Percentiles rank a stretch among this genome's conserved stretches.
These are phyloP conservation scores for Tragelaphus oryx DNA, from an alignment of 2,797 vertebrate genomes.

Conservation along the genomic window DNA sequence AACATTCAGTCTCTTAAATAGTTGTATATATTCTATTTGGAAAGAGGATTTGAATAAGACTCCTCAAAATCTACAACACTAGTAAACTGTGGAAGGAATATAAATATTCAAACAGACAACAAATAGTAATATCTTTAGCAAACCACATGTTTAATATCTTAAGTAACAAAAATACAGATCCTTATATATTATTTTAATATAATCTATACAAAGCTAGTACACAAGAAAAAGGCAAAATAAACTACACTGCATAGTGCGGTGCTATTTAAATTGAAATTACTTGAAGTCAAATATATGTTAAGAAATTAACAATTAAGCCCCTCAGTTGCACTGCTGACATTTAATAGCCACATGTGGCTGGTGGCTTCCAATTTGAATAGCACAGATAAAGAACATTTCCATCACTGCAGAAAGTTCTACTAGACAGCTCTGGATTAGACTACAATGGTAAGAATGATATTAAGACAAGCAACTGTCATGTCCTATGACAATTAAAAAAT, in stretches of 20 bases:
- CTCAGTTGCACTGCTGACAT: background rate
- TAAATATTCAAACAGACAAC: background rate
- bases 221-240: background rate
- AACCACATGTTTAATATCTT: background rate
- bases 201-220: background rate
- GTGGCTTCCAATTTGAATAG: background rate
- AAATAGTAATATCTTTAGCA: background rate
- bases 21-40: background rate
- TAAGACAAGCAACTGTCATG: background rate
- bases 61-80: background rate
- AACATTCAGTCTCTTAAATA: slow-evolving; percentile 14
- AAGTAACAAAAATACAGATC: background rate
- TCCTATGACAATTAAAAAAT: background rate
- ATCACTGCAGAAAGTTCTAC: background rate
- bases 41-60: background rate
- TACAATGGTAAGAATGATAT: background rate
- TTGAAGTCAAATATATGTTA: background rate
- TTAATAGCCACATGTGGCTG: background rate
- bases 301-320: background rate
- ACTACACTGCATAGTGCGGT: background rate
- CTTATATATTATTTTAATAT: background rate
- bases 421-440: background rate
- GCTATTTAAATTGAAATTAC: background rate
- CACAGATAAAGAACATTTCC: background rate
- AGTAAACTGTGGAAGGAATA: slow-evolving; percentile 4